Conservation (phyloP, 1,140 invertebrate genomes). For the Pantala flavescens region DNA sequence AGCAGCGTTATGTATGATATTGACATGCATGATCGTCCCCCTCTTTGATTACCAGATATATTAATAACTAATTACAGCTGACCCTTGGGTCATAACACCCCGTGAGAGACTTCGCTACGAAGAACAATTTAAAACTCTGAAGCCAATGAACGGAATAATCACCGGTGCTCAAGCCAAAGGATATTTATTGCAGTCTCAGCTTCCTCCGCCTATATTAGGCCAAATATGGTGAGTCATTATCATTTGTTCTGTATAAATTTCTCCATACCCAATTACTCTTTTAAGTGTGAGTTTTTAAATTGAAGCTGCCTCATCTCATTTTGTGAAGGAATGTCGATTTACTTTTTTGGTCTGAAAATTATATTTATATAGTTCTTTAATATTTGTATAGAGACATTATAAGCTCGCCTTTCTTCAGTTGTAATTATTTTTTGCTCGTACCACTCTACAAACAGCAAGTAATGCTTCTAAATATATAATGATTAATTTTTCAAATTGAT, state of each 20-base stretch:
- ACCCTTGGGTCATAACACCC: conserved; percentile 79
- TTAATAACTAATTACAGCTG: conserved; percentile 29
- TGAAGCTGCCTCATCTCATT: neutral
- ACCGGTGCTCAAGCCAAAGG: conserved; percentile 89
- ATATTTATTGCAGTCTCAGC: conserved; percentile 85
- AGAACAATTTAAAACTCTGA: conserved; percentile 79
- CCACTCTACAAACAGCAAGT: too few relatives aligned
- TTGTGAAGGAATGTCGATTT: too few relatives aligned
- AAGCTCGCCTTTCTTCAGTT: too few relatives aligned
- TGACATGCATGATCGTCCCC: too few relatives aligned
- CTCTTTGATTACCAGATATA: neutral
- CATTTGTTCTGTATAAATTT: conserved; percentile 12
- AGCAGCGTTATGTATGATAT: too few relatives aligned
- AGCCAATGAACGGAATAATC: conserved; percentile 78
- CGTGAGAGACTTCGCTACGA: conserved; percentile 81
- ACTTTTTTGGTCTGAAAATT: too few relatives aligned
- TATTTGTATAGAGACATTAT: too few relatives aligned
- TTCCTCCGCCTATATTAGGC: conserved; percentile 76
- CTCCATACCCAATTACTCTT: neutral
- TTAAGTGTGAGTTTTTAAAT: conserved; percentile 11
- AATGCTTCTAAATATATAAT: too few relatives aligned
- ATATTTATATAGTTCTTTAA: too few relatives aligned
- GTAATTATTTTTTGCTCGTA: too few relatives aligned
- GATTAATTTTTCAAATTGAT: too few relatives aligned
- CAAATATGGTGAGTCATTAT: conserved; percentile 75